Base-by-base conservation (phyloP, 2,888 invertebrate genomes). In the Morpho deidamia region DNA sequence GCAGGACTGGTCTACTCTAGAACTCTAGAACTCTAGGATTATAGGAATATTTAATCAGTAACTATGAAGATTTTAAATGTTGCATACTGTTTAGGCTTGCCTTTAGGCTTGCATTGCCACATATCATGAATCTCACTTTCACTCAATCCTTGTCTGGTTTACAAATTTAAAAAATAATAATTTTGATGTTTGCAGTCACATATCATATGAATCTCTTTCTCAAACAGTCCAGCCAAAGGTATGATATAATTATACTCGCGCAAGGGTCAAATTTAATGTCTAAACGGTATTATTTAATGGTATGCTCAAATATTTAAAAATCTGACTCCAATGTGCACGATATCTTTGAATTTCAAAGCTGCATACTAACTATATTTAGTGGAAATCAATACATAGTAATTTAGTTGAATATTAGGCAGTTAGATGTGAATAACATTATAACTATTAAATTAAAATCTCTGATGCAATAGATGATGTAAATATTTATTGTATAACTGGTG, bases 111-210 rank as follows among this genome's bases (percentile, higher is more conserved):
- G 69, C 76, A 75, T 71, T 67, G 74, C 76, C 76, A 84, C 83
- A 84, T 86, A 85, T 85, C 85, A 85, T 75, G 83, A 85, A 84
- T 84, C 84, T 85, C 83, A 78, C 68, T 72, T 68, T 68, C 68
- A 69, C 74, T 68, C 62, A 65, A 66, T 41, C 44, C 48, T 43
- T 52, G 10, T 45, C 11, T 3, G 14, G 11, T 14, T 37, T 14
- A n/a, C 32, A 45, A 8, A 14, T 45, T 12, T 5, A 45, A 8
- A 4, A 45, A 44, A 44, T 9, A 8, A 35, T 35, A 42, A 35
- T 34, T 48, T 40, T 40, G 39, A 39, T 11, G 49, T 53, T 64
- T 60, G 64, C 55, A 62, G 64, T 69, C 68, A 71, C 76, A 76
- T 77, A 76, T 76, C 74, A 74, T 55, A 59, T 51, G 61, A 65